Base-by-base conservation (phyloP, 2,797 vertebrate species). In the Podarcis siculus region DNA sequence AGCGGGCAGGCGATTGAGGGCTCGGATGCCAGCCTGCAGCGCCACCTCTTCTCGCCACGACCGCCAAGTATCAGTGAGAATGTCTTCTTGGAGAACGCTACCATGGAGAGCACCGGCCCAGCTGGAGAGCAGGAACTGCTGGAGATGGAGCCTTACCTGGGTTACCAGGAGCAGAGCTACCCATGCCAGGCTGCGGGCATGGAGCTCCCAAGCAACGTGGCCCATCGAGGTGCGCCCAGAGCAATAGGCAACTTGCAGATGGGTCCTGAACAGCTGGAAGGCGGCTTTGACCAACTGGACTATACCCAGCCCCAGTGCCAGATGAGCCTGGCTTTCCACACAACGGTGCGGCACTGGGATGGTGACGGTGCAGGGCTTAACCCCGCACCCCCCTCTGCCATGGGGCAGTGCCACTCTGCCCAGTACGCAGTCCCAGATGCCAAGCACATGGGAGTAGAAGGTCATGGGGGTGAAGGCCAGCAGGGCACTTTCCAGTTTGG, bases 11-110 rank as follows among this genome's bases (percentile, higher is more conserved):
- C 97, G 77, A 37, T 90, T 35, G 96, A 97, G 0, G 96, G 97
- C 61, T 97, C 98, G 0, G 98, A 99, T 23, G 94, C 95, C 69
- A 97, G 96, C 84, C 94, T 98, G 66, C 90, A 97, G 82, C 94
- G 96, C 45, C 98, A 98, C 35, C 94, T 98, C 92, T 99, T 99
- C 95, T 98, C 98, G 2, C 98, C 98, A 1, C 97, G 97, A 0
- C 98, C 99, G 0, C 98, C 98, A 9, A 98, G 98, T 95, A 99
- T 99, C 91, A 98, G 97, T 0, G 99, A 99, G 94, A 98, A 99
- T 2, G 97, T 98, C 8, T 97, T 98, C 95, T 96, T 99, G 98
- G 98, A 99, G 92, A 96, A 97, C 0, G 94, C 97, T 92, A 97
- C 97, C 77, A 95, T 96, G 93, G 98, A 93, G 75, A 96, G 82